phyloP scores from a whole-genome alignment of 2,797 vertebrate genomes.

The Staurois parvus region DNA sequence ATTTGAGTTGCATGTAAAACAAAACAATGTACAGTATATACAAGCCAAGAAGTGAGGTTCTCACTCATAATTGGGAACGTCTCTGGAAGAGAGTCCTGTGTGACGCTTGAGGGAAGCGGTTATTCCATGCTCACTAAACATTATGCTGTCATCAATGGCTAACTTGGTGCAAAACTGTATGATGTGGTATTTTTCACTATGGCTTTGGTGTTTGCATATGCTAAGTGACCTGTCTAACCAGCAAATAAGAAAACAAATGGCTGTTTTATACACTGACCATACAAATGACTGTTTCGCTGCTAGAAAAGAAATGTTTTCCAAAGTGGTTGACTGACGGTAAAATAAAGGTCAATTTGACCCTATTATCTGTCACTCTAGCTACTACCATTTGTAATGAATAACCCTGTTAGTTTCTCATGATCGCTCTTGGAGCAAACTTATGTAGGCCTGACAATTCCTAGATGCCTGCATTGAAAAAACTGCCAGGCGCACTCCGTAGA shows the following conservation, averaged over 20 bases:
- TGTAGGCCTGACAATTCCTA: neutral
- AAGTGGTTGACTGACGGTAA: neutral
- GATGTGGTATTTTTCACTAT: neutral
- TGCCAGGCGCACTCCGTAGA: too few relatives aligned
- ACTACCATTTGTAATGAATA: constrained; percentile 1
- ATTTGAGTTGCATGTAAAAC: too few relatives aligned
- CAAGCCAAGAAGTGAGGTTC: too few relatives aligned
- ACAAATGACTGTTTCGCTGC: neutral
- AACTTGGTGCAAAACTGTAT: too few relatives aligned
- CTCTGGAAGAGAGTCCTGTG: too few relatives aligned
- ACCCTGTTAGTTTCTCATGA: constrained; percentile 13
- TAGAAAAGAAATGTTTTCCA: neutral
- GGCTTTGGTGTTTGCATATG: neutral
- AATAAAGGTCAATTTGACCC: constrained; percentile 2
- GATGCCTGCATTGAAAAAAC: neutral
- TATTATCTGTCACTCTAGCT: neutral
- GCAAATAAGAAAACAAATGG: neutral
- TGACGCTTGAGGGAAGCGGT: too few relatives aligned
- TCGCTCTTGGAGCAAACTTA: neutral
- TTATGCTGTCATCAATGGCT: too few relatives aligned
- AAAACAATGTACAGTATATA: too few relatives aligned
- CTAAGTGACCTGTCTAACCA: neutral
- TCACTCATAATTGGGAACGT: too few relatives aligned
- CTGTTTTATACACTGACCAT: neutral
- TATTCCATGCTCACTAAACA: too few relatives aligned